Base-by-base conservation (phyloP, 2,888 invertebrate species). In the Pandemis heparana region DNA sequence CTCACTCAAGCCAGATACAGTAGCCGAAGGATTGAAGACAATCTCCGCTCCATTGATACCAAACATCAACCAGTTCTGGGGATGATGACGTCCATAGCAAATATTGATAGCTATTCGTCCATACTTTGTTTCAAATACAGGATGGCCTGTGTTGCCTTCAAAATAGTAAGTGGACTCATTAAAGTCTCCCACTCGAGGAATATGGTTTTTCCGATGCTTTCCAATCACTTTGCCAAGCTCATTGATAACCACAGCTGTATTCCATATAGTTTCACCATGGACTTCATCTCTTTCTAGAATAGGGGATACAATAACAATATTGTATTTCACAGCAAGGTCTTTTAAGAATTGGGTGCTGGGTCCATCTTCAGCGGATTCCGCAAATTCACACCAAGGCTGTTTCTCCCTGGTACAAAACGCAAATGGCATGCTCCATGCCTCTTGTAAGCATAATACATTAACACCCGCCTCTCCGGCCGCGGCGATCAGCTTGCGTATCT, bases 391-490 rank as follows among this genome's bases (percentile, higher is more conserved):
- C 99, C 99, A 99, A 0, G 99, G 99, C 76, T 96, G 95, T 85
- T 98, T 99, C 90, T 99, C 99, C 74, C 99, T 95, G 0, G 99
- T 99, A 87, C 99, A 99, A 92, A 99, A 99, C 0, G 97, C 98
- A 94, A 99, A 99, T 0, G 99, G 99, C 99, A 99, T 99, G 62
- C 97, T 97, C 99, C 99, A 99, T 3, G 99, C 98, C 94, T 99
- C 99, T 92, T 99, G 99, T 75, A 99, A 95, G 85, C 99, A 99
- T 67, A 99, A 85, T 38, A 99, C 94, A 87, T 99, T 99, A 48
- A 98, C 98, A 1, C 96, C 96, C 81, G 96, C 97, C 41, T 88
- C 85, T 0, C 96, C 97, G 1, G 99, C 99, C 10, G 96, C 95
- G 70, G 96, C 95, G 39, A 98, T 96, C n/a, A 98, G 96, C 65